Percentiles rank a stretch among this genome's conserved stretches.
Conservation (phyloP, 2,797 vertebrate genomes). For the Danionella dracula region DNA sequence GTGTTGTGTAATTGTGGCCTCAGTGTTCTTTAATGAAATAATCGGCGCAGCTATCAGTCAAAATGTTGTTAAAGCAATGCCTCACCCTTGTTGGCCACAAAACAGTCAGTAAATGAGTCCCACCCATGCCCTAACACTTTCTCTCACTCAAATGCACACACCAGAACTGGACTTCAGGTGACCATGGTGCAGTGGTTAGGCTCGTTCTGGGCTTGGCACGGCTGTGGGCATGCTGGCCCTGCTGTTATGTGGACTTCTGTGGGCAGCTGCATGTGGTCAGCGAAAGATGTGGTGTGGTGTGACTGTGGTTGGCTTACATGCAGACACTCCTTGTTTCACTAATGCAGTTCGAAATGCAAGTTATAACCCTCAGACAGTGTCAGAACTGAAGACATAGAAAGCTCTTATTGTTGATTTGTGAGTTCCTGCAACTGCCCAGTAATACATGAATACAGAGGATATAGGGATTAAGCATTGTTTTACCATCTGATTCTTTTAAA, state of each 20-base stretch:
- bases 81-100: constrained; percentile 1
- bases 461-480: neutral
- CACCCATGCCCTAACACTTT: constrained; percentile 4
- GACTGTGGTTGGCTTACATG: constrained; percentile 23
- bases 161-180: constrained; percentile 21
- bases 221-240: neutral
- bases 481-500: neutral
- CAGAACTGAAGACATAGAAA: neutral
- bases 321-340: constrained; percentile 21
- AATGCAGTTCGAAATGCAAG: constrained; percentile 25
- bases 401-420: neutral
- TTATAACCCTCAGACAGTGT: constrained; percentile 1
- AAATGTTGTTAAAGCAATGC: constrained; percentile 3
- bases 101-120: constrained; percentile 2
- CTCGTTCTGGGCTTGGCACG: constrained; percentile 32
- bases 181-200: constrained; percentile 11
- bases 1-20: no score
- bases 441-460: no score
- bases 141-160: no score
- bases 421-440: neutral
- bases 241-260: constrained; percentile 22
- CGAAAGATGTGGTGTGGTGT: constrained; percentile 25
- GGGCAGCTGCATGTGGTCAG: constrained; percentile 11
- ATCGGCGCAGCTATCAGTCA: no score
- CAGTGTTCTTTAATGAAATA: no score